A percentile compares a stretch with the other conserved stretches of the same genome.
phyloP scores from a whole-genome alignment of 2,888 invertebrate genomes.

The Adela reaumurella region DNA sequence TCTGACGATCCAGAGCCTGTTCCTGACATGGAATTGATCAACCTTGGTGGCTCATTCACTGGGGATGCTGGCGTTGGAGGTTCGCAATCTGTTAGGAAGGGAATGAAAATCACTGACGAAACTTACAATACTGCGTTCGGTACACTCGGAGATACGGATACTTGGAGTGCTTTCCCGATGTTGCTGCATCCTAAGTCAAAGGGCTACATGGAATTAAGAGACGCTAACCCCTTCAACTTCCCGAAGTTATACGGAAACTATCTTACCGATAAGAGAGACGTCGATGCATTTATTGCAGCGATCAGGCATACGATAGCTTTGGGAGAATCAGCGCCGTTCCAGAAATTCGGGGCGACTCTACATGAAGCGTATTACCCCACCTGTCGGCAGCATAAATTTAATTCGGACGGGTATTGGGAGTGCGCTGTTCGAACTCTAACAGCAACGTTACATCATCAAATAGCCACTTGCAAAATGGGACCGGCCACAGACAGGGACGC shows the following conservation, averaged over 20 bases:
- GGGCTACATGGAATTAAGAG: slow-evolving; percentile 65
- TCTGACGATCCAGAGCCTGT: slow-evolving; percentile 57
- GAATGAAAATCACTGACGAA: slow-evolving; percentile 53
- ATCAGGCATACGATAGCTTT: slow-evolving; percentile 61
- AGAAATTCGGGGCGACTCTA: slow-evolving; percentile 50
- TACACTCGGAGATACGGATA: slow-evolving; percentile 51
- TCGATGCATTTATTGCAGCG: slow-evolving; percentile 57
- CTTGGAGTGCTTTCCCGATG: slow-evolving; percentile 63
- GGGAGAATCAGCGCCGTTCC: slow-evolving; percentile 56
- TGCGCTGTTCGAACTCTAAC: slow-evolving; percentile 62
- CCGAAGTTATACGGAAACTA: slow-evolving; percentile 82
- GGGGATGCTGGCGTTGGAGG: slow-evolving; percentile 50
- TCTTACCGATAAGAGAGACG: slow-evolving; percentile 60
- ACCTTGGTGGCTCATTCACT: slow-evolving; percentile 59
- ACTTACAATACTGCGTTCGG: slow-evolving; percentile 55
- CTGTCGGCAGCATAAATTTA: slow-evolving; percentile 45
- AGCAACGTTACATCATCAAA: slow-evolving; percentile 62
- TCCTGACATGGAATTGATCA: slow-evolving; percentile 66
- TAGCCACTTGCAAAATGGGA: slow-evolving; percentile 72
- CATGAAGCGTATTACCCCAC: slow-evolving; percentile 48
- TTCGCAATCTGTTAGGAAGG: slow-evolving; percentile 44
- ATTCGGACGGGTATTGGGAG: slow-evolving; percentile 67
- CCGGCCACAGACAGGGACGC: slow-evolving; percentile 56
- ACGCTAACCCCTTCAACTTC: slow-evolving; percentile 68
- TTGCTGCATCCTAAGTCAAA: slow-evolving; percentile 71